Conservation (phyloP, 2,797 vertebrate genomes). For the Acipenser ruthenus region DNA sequence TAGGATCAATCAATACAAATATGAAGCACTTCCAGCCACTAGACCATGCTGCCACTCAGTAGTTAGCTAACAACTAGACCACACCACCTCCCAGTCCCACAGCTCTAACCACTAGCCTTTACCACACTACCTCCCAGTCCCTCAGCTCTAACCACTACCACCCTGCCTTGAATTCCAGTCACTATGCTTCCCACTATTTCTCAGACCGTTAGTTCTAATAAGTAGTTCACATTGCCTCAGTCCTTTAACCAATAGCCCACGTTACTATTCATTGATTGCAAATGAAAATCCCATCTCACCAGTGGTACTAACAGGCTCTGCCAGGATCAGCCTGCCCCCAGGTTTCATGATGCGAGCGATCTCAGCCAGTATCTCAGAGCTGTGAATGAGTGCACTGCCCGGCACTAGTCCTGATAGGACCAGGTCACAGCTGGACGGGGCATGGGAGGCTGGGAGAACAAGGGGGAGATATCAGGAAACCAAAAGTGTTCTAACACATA, state of each 20-base stretch:
- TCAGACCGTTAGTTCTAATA: too few relatives aligned
- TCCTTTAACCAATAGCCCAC: too few relatives aligned
- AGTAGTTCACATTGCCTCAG: too few relatives aligned
- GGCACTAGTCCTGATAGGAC: slow-evolving; percentile 70
- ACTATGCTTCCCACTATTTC: neutral
- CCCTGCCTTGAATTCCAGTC: neutral
- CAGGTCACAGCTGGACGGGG: slow-evolving; percentile 69
- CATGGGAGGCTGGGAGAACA: slow-evolving; percentile 62
- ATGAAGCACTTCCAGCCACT: neutral
- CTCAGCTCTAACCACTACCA: neutral
- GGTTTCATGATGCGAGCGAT: slow-evolving; percentile 79
- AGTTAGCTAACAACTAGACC: neutral
- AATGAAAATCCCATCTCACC: slow-evolving; percentile 48
- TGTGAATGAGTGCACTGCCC: slow-evolving; percentile 62
- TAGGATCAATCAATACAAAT: slow-evolving; percentile 20
- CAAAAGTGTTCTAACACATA: neutral
- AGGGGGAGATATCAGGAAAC: neutral
- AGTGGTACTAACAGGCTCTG: slow-evolving; percentile 60
- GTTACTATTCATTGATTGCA: too few relatives aligned
- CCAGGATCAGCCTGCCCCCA: slow-evolving; percentile 72
- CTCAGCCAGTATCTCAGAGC: slow-evolving; percentile 67
- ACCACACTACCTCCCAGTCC: neutral
- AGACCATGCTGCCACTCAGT: neutral
- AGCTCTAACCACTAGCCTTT: neutral
- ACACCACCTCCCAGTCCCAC: neutral